Evolutionary conservation across 2,113 vertebrate species (phyloP).

Genomic region (Balaeniceps rex): DNA sequence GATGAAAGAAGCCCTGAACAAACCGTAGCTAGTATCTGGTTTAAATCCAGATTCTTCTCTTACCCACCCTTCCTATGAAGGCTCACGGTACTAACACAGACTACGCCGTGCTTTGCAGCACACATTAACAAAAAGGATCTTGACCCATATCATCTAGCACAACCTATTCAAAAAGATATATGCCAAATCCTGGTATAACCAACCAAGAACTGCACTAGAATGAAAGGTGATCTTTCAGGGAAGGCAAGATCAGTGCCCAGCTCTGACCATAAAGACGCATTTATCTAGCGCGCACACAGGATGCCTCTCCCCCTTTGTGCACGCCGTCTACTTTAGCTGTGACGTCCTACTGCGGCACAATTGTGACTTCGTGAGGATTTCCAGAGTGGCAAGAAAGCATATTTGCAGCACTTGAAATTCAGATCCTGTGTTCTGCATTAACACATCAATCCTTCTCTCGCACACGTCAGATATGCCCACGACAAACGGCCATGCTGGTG

Average conservation of each 20-base stretch:
- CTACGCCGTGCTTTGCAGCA: neutral
- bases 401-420: neutral
- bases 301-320: accelerated
- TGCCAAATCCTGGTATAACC: neutral
- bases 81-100: accelerated
- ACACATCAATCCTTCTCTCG: neutral
- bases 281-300: neutral
- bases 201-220: neutral
- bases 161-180: neutral
- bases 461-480: neutral
- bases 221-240: neutral
- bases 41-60: neutral
- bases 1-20: neutral
- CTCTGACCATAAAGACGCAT: neutral
- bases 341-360: neutral
- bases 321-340: neutral
- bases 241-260: neutral
- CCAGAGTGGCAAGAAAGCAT: neutral
- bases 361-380: neutral
- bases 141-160: too few relatives aligned
- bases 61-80: neutral
- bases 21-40: neutral
- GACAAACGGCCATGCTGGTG: neutral
- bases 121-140: neutral
- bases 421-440: neutral